A percentile compares a stretch with the other conserved stretches of the same genome.
Evolutionary conservation across 2,797 vertebrate genomes (phyloP).

Genomic region (Passerculus sandwichensis): DNA sequence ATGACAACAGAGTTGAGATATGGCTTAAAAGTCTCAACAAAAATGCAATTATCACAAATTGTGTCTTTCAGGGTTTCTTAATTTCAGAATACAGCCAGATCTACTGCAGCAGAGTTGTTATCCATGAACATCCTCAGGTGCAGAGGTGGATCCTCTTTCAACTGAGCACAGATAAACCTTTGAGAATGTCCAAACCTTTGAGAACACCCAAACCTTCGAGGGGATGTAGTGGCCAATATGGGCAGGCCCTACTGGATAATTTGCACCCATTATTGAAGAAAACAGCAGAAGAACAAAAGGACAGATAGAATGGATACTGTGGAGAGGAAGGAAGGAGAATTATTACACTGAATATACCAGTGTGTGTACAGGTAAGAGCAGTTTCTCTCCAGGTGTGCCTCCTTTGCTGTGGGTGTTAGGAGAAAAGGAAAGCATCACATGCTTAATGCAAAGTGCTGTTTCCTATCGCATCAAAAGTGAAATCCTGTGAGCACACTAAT

Average conservation of each 20-base stretch:
- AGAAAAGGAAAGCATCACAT: neutral
- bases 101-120: neutral
- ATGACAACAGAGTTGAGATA: neutral
- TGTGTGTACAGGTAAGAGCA: neutral
- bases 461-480: neutral
- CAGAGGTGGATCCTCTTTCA: neutral
- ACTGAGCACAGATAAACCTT: accelerated
- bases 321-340: neutral
- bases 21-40: neutral
- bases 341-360: neutral
- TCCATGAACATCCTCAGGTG: neutral
- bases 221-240: neutral
- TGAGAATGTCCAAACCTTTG: neutral
- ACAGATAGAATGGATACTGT: neutral
- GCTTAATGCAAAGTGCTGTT: slow-evolving; percentile 26
- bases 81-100: neutral
- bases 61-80: neutral
- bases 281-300: neutral
- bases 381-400: neutral
- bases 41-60: neutral
- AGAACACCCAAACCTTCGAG: too few species aligned
- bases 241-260: neutral
- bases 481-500: neutral
- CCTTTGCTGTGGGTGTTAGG: neutral
- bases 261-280: neutral